Conservation (phyloP, 1,140 invertebrate species). For the Colletes latitarsis region DNA sequence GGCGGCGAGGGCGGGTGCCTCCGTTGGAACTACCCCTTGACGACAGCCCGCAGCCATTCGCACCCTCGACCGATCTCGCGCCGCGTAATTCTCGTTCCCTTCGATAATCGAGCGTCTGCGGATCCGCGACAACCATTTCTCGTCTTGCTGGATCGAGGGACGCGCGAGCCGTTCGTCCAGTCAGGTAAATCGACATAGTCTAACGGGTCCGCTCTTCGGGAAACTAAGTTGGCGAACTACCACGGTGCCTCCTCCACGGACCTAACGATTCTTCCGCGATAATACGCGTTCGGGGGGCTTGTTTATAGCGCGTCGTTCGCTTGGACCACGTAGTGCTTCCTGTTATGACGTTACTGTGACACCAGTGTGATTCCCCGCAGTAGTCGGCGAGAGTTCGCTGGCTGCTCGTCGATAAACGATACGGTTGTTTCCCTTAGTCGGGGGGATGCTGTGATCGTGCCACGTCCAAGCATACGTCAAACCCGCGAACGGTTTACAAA, state of each 20-base stretch:
- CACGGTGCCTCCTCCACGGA: not conserved
- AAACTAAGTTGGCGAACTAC: not conserved
- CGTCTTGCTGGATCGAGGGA: slow-evolving; percentile 27
- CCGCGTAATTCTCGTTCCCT: slow-evolving; percentile 26
- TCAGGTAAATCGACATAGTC: slow-evolving; percentile 74
- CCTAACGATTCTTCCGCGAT: not conserved
- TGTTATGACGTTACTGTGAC: slow-evolving; percentile 13
- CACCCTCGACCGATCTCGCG: slow-evolving; percentile 28
- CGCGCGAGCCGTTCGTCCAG: slow-evolving; percentile 63
- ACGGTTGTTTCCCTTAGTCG: not conserved
- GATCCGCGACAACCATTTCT: not conserved
- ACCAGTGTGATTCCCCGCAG: not conserved
- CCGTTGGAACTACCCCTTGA: slow-evolving; percentile 66
- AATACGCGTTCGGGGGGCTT: not conserved
- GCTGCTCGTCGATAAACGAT: slow-evolving; percentile 2
- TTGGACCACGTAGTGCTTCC: slow-evolving; percentile 6
- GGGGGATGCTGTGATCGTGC: slow-evolving; percentile 16
- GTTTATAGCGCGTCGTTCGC: slow-evolving; percentile 8
- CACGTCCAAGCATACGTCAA: not conserved
- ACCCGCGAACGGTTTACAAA: not conserved
- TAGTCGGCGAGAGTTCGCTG: not conserved
- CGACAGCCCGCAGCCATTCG: slow-evolving; percentile 57
- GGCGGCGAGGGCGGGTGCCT: slow-evolving; percentile 79
- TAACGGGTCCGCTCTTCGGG: not conserved
- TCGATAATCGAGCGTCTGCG: slow-evolving; percentile 44